Evolutionary conservation across 2,888 invertebrate genomes (phyloP), one percentile per base, ranked within the genome.

Genomic region (Eilema depressum): DNA sequence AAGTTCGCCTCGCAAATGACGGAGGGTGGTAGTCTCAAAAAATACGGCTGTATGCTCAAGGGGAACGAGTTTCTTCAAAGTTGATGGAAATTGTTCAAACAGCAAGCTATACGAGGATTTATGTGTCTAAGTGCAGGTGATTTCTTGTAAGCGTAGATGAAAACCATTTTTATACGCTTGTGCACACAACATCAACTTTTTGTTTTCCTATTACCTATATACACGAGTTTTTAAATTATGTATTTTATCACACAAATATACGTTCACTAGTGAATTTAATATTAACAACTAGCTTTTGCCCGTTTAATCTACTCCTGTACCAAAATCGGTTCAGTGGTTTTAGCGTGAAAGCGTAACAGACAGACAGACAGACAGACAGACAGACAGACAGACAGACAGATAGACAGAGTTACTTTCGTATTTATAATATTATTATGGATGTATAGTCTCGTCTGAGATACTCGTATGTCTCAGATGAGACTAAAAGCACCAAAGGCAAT

Each of bases 21-120:
- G 63, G 23, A 60, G 71, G 57, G 30, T 61, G 28, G 20, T 25
- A 66, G 60, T 68, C 66, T 59, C 47, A 11, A 60, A 74, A 71
- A 70, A 75, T 74, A 74, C 65, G 68, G 63, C 23, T 75, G 62
- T 65, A 33, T 74, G 62, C 57, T 37, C 62, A 63, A 63, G 56
- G 61, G 67, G 56, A 66, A 65, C 53, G 65, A 69, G 63, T 53
- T 69, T 64, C 71, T 74, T 71, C 61, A 67, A 74, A 69, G 59
- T 69, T 68, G 61, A 69, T 74, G 41, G 56, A 57, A 57, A 68
- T 67, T 70, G 57, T 28, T 61, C 66, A 76, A 76, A 72, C 71
- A 69, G 20, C n/a, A 37, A 33, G 62, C 33, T 70, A 26, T 25
- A 62, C 25, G 25, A 63, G n/a, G 47, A 26, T 61, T 61, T 63